Base-by-base conservation (phyloP, 1,140 invertebrate genomes). In the Atta texana region DNA sequence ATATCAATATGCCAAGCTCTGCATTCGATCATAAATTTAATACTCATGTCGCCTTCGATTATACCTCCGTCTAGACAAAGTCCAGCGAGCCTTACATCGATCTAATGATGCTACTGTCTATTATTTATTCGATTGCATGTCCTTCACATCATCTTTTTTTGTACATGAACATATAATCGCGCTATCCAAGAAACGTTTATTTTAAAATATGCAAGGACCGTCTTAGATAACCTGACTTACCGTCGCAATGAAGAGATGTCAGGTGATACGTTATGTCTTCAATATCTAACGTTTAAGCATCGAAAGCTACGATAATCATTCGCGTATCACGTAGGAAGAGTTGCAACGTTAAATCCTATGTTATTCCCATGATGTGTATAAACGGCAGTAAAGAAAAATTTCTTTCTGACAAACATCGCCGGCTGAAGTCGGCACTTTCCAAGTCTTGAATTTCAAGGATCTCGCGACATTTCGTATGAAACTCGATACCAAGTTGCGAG, bases 371-470 rank as follows among this genome's bases (percentile, higher is more conserved):
- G 66, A 82, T 51, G 66, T 72, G 24, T 82, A 74, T 75, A 84
- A 61, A 75, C 39, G 69, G 34, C 39, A 14, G 66, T 61, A 74
- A 71, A 57, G 64, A 57, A 71, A 72, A 61, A 75, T 61, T 84
- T 74, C 24, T 24, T 63, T 75, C 39, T 51, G 55, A 75, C 53
- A 74, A 84, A 84, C 69, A 44, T 74, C 24, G 14, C 44, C 14
- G 18, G 57, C 80, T 90, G 72, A 61, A 74, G 63, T 87, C 87
- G 71, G 78, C 88, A 89, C 84, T 89, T 82, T 84, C 85, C 49
- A 59, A 24, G 31, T 69, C 61, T 89, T 82, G 89, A 89, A 68
- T 89, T 78, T 61, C 84, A 77, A 51, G 57, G 85, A 81, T 90
- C 77, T 66, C 59, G 21, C 76, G 85, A 87, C 71, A 51, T 59